Conservation (phyloP, 2,113 vertebrate genomes). For the Lampris incognitus region DNA sequence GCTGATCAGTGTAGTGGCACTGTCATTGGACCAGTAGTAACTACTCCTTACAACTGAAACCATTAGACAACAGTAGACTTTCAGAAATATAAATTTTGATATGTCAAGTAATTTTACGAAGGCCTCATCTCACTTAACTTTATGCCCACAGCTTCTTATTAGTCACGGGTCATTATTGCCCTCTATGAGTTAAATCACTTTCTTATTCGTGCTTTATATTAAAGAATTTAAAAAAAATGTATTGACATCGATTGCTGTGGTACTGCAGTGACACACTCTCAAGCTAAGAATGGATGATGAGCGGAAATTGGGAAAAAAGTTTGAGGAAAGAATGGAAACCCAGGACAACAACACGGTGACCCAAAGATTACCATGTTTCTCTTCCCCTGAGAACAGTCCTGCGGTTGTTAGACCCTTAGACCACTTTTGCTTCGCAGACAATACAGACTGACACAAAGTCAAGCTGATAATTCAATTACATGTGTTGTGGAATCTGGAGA, state of each 20-base stretch:
- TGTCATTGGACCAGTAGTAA: slow-evolving; percentile 19
- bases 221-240: too few relatives aligned
- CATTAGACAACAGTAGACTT: slow-evolving; percentile 1
- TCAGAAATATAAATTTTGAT: neutral
- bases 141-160: neutral
- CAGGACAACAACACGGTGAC: slow-evolving; percentile 62
- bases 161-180: slow-evolving; percentile 7
- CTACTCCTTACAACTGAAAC: slow-evolving; percentile 9
- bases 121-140: neutral
- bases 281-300: slow-evolving; percentile 34
- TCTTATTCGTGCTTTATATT: too few relatives aligned
- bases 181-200: neutral
- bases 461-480: slow-evolving; percentile 85
- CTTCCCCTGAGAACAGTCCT: slow-evolving; percentile 62
- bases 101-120: slow-evolving; percentile 8
- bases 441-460: slow-evolving; percentile 78
- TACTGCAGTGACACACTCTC: slow-evolving; percentile 4
- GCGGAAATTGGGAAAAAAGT: slow-evolving; percentile 46
- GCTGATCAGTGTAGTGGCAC: slow-evolving; percentile 50
- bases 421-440: slow-evolving; percentile 66
- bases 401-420: slow-evolving; percentile 64
- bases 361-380: slow-evolving; percentile 66
- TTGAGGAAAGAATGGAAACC: slow-evolving; percentile 53
- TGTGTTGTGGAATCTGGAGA: slow-evolving; percentile 77
- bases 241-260: too few relatives aligned